Evolutionary conservation across 2,113 vertebrate genomes (phyloP).

Genomic region (Quiscalus mexicanus): DNA sequence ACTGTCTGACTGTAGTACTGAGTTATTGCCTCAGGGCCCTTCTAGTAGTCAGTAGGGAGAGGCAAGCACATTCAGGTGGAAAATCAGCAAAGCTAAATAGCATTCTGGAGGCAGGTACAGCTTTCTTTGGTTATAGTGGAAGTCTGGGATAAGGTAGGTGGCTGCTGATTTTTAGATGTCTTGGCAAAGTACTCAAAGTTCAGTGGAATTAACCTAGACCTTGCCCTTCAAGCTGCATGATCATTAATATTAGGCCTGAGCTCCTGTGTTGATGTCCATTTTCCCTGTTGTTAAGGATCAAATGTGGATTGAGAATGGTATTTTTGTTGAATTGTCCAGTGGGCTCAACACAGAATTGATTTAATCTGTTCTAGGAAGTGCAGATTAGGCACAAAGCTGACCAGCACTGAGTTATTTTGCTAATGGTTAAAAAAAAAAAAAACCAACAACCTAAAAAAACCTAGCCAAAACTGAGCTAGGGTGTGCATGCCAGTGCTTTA

Average conservation of each 20-base stretch:
- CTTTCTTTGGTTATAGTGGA: background rate
- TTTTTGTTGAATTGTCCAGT: background rate
- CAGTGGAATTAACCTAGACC: background rate
- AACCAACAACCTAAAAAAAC: too few relatives aligned
- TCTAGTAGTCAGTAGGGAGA: background rate
- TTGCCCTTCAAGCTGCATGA: background rate
- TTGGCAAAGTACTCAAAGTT: background rate
- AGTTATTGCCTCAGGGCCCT: background rate
- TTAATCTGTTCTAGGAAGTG: background rate
- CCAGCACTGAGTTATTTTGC: background rate
- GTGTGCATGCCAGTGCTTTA: background rate
- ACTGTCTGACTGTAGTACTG: background rate
- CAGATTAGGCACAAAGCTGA: background rate
- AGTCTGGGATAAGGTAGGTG: fast-evolving
- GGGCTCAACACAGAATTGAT: background rate
- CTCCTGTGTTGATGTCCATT: background rate
- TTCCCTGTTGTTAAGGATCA: background rate
- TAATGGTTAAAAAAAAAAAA: background rate
- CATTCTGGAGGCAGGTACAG: background rate
- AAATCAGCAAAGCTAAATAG: background rate
- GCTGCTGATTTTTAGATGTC: background rate
- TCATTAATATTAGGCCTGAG: background rate
- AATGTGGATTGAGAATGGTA: background rate
- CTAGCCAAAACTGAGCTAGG: background rate
- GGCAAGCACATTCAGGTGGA: background rate